Base-by-base conservation (phyloP, 2,797 vertebrate species). In the Anguilla anguilla region DNA sequence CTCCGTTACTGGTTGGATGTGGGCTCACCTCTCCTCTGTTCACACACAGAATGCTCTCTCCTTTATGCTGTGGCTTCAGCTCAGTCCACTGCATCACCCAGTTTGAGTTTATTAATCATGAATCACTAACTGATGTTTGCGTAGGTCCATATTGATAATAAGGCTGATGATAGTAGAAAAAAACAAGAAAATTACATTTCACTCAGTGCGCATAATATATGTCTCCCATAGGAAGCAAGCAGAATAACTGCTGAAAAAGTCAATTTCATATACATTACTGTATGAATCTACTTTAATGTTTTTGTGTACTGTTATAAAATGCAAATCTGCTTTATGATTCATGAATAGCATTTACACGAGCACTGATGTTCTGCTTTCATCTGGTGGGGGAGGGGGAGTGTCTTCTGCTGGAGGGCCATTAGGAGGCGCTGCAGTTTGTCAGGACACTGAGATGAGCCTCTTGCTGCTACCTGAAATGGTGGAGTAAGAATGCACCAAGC, bases 381-480 rank as follows among this genome's bases (percentile, higher is more conserved):
- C 49, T 84, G 84, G 53, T 57, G 51, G 85, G 85, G 88, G 61
- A 46, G 61, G 87, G 88, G 57, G 31, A 43, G 22, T 17, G 46
- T 61, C 2, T 17, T 43, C 19, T n/a, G 11, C 79, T 6, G 28
- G 28, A 25, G 10, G 11, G 85, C 88, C 88, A 83, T 83, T 72
- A 67, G 88, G 88, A 72, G 88, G 88, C 88, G 64, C 85, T 88
- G 85, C 77, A 74, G 85, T n/a, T 77, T 74, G 17, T 57, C 28
- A 57, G 53, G 74, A 43, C 19, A 22, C n/a, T 35, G 31, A 39
- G 31, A 3, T 17, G 72, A 53, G 46, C 39, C 1, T 25, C 49
- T 64, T 74, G 39, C 59, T 19, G 7, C 31, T 46, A 35, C 53
- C 84, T 39, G 53, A 85, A 22, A 72, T 59, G 53, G n/a, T 25